Evolutionary conservation across 2,888 invertebrate species (phyloP).

Genomic region (Rugalucina vietnamica): DNA sequence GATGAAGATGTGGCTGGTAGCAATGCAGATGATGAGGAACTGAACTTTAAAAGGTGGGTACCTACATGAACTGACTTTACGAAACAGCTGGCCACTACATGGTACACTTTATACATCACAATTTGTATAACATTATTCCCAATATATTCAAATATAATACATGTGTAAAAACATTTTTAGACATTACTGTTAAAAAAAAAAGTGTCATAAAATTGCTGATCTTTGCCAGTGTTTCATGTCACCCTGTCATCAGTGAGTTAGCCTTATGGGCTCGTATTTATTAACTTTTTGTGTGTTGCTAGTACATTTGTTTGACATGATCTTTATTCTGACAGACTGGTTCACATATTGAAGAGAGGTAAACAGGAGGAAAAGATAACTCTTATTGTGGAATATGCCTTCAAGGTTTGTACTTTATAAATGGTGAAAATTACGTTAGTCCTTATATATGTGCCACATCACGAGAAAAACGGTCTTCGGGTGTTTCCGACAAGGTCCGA

Average conservation of each 20-base stretch:
- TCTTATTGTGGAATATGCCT: conserved; percentile 60
- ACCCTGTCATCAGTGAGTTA: neutral
- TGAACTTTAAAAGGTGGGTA: conserved; percentile 73
- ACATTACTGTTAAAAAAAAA: no score
- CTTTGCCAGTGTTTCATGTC: no score
- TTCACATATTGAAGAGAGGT: conserved; percentile 70
- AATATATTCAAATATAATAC: no score
- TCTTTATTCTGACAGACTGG: conserved; percentile 58
- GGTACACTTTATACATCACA: no score
- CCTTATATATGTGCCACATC: no score
- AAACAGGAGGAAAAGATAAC: conserved; percentile 58
- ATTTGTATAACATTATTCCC: no score
- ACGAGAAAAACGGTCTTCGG: no score
- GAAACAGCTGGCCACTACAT: neutral
- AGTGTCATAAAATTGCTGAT: no score
- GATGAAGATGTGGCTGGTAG: conserved; percentile 47
- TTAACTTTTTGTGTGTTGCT: neutral
- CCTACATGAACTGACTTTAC: neutral
- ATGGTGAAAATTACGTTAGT: no score
- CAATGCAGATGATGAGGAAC: conserved; percentile 68
- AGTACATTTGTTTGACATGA: neutral
- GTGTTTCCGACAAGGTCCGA: no score
- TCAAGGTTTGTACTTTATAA: conserved; percentile 41
- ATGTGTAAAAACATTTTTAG: no score
- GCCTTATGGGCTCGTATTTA: neutral